These are phyloP conservation scores for Lasioglossum baleicum DNA, from an alignment of 1,140 invertebrate species.

Conservation along the genomic window DNA sequence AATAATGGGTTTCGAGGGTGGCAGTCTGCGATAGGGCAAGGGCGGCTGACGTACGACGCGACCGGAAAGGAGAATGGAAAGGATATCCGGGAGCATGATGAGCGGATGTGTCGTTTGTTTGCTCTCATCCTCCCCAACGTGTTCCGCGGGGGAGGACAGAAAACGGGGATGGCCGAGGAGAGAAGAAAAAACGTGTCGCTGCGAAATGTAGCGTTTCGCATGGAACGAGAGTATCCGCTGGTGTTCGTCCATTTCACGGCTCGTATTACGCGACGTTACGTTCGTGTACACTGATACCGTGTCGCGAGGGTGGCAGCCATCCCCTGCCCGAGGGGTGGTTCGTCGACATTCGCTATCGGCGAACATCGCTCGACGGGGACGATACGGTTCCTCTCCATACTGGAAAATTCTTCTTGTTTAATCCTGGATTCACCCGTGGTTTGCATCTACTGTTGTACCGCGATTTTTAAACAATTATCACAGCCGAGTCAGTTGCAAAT, in stretches of 20 bases:
- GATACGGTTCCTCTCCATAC: background rate
- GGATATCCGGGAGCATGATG: background rate
- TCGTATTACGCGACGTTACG: slow-evolving; percentile 15
- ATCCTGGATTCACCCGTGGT: no score
- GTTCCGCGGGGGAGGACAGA: background rate
- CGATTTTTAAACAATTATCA: no score
- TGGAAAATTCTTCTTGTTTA: no score
- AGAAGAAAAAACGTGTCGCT: background rate
- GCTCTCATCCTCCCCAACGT: background rate
- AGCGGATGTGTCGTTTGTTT: slow-evolving; percentile 13
- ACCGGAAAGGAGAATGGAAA: background rate
- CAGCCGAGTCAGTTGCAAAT: no score
- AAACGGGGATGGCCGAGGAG: no score
- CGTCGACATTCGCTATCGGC: slow-evolving; percentile 23
- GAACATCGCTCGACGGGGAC: background rate
- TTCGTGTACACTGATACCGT: background rate
- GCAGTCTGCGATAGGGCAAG: background rate
- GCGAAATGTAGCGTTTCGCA: slow-evolving; percentile 38
- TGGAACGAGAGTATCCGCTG: slow-evolving; percentile 32
- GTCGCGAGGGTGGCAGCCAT: no score
- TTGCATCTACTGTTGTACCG: no score
- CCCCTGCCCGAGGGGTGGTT: no score
- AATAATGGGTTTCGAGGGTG: slow-evolving; percentile 29
- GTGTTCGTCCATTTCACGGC: slow-evolving; percentile 51
- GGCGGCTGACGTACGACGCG: background rate